Percentiles rank a stretch among this genome's conserved stretches.
Evolutionary conservation across 2,888 invertebrate genomes (phyloP).

Genomic region (Harpagoxenus sublaevis): DNA sequence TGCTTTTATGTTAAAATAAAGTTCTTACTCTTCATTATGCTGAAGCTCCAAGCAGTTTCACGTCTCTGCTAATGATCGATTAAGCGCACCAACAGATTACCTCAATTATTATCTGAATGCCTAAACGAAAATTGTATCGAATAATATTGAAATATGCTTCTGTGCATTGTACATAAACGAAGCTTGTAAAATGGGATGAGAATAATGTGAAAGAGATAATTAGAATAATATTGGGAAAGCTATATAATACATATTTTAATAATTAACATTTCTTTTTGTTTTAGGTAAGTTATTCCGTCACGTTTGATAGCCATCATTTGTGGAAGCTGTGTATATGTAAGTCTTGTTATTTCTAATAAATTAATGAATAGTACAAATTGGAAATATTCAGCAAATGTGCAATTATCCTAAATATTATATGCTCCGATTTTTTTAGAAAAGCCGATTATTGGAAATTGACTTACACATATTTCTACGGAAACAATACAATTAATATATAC

Average conservation of each 20-base stretch:
- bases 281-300: slow-evolving; percentile 75
- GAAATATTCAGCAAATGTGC: not conserved
- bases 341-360: slow-evolving; percentile 33
- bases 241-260: slow-evolving; percentile 32
- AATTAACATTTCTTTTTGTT: slow-evolving; percentile 68
- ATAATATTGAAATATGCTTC: not conserved
- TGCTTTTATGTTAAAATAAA: slow-evolving; percentile 53
- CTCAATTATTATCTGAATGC: slow-evolving; percentile 3
- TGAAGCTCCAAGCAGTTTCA: slow-evolving; percentile 12
- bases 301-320: not conserved
- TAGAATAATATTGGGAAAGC: not conserved
- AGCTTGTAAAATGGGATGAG: too few relatives aligned
- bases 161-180: not conserved
- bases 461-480: not conserved
- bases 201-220: not conserved
- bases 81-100: slow-evolving; percentile 21
- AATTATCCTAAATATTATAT: not conserved
- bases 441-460: not conserved
- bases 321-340: slow-evolving; percentile 43
- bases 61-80: slow-evolving; percentile 27
- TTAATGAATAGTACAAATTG: not conserved
- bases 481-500: not conserved
- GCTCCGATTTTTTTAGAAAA: not conserved
- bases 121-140: slow-evolving; percentile 11
- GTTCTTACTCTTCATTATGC: slow-evolving; percentile 43